Evolutionary conservation across 2,888 invertebrate species (phyloP), one percentile per base, ranked within the genome.

Genomic region (Apamea epomidion): DNA sequence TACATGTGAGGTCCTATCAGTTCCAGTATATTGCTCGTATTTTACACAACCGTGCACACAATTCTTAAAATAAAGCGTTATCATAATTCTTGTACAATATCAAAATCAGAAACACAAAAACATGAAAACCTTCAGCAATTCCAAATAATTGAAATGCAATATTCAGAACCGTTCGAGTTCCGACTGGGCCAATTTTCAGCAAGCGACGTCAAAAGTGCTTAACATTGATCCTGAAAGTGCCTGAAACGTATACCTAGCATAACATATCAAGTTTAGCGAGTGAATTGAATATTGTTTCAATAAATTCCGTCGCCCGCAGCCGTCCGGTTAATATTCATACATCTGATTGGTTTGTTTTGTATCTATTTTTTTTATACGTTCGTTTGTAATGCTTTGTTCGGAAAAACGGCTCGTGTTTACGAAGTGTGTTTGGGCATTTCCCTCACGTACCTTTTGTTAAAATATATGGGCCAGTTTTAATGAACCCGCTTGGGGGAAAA

Each of bases 391-490:
- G 37, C 74, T 58, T 70, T 77, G 81, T 84, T 67, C 62, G 76
- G n/a, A 21, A 62, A 79, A 71, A 74, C 62, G 42, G 69, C n/a
- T 54, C 72, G 42, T 83, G 80, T 85, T 86, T 73, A 76, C 65
- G 58, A 68, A 75, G 65, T 48, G 16, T 74, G 77, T 84, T 87
- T 84, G 69, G 58, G 85, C 65, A 87, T 70, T 87, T 69, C 69
- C 58, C 78, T 84, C 81, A 78, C 87, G 78, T 76, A 58, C 77
- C 85, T 76, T 85, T 84, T 73, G 71, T 78, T 72, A 73, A 81
- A 84, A 85, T 86, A 78, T 74, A 76, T 84, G 81, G 76, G 60
- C 29, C 74, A 58, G 62, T 87, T 81, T 84, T 85, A 87, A 81
- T 76, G 68, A 84, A 84, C 73, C 74, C 68, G 74, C 74, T 62